phyloP scores from a whole-genome alignment of 37 sponge, comb jelly and placozoan species.

The Ephydatia muelleri region DNA sequence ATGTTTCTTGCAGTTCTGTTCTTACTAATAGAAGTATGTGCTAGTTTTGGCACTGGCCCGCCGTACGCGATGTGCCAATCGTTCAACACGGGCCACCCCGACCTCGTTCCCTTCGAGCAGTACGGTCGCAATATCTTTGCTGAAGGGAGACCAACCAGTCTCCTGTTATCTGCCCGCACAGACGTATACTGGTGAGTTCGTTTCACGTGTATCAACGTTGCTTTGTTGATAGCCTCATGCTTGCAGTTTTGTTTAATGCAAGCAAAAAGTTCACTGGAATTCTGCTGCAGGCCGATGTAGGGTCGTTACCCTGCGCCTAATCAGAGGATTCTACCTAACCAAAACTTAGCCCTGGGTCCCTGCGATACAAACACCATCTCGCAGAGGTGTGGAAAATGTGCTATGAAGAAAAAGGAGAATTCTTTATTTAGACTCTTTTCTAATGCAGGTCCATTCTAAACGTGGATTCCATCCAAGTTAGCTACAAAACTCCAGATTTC shows the following conservation, averaged over 20 bases:
- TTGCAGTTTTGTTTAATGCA: background rate
- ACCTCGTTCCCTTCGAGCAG: background rate
- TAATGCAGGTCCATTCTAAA: background rate
- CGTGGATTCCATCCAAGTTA: background rate
- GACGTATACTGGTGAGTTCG: background rate
- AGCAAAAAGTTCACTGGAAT: background rate
- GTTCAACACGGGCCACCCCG: background rate
- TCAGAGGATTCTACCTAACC: background rate
- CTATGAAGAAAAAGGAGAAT: background rate
- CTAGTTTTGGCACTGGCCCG: background rate
- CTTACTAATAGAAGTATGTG: background rate
- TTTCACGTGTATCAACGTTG: too few species aligned
- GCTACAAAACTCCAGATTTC: background rate
- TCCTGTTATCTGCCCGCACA: background rate
- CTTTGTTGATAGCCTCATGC: too few species aligned
- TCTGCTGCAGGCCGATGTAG: background rate
- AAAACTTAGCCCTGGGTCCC: background rate
- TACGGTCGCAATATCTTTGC: background rate
- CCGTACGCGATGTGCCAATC: background rate
- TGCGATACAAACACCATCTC: background rate
- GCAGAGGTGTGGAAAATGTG: background rate
- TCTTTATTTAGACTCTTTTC: background rate
- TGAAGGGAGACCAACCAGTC: background rate
- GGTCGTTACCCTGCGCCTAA: background rate
- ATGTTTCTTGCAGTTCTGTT: background rate